A percentile compares a stretch with the other conserved stretches of the same genome.
These are phyloP conservation scores for Cremastobaeus sp. DNA, from an alignment of 2,888 invertebrate species.

Conservation along the genomic window DNA sequence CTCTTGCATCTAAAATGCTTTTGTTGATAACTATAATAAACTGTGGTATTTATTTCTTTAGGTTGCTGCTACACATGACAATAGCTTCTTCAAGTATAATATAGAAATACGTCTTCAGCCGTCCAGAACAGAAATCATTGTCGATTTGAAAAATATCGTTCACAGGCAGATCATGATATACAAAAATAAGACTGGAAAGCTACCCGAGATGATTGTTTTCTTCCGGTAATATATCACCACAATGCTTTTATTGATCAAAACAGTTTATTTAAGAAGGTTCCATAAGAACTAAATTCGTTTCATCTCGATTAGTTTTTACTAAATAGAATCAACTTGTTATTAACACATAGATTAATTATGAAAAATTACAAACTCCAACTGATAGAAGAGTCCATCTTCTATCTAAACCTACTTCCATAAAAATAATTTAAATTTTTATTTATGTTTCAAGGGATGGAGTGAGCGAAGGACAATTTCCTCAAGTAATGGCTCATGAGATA, in stretches of 20 bases:
- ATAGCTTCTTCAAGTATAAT: conserved; percentile 84
- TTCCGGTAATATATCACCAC: conserved; percentile 76
- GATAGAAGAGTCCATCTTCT: background rate
- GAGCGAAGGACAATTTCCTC: conserved; percentile 89
- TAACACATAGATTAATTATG: no score
- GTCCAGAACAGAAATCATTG: conserved; percentile 86
- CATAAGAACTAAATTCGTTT: no score
- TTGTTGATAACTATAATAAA: no score
- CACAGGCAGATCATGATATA: conserved; percentile 83
- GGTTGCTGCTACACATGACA: conserved; percentile 88
- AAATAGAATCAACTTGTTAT: no score
- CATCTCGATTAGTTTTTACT: no score
- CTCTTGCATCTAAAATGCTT: no score
- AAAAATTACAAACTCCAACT: background rate
- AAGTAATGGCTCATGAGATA: conserved; percentile 84
- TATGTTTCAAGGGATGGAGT: conserved; percentile 86
- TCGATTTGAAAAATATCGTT: conserved; percentile 85
- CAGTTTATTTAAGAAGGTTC: background rate
- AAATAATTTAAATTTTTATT: background rate
- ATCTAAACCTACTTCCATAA: background rate
- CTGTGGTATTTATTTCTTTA: no score
- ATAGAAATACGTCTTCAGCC: conserved; percentile 88
- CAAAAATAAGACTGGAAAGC: conserved; percentile 75
- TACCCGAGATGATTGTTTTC: conserved; percentile 85
- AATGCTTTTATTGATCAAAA: background rate